These are phyloP conservation scores for Leptinotarsa haldemani DNA, from an alignment of 2,888 invertebrate genomes.

Conservation along the genomic window DNA sequence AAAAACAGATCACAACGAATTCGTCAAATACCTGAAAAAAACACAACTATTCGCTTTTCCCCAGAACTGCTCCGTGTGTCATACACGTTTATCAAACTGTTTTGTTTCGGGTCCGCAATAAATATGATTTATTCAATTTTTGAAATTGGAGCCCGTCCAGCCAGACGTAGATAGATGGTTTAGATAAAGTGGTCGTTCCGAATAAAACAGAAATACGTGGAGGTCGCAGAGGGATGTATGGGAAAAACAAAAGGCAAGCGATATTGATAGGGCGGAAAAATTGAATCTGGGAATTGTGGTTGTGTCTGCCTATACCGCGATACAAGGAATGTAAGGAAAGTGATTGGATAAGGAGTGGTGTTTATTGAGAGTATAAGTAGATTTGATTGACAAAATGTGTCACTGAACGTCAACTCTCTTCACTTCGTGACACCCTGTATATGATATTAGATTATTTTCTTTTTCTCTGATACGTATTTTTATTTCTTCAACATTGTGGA, in stretches of 20 bases:
- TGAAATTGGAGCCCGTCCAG: conserved; percentile 56
- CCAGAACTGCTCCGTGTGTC: background rate
- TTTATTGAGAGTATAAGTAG: background rate
- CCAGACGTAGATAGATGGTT: conserved; percentile 59
- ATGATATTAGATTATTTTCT: no score
- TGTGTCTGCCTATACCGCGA: background rate
- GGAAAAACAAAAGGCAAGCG: conserved; percentile 24
- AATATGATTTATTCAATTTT: conserved; percentile 63
- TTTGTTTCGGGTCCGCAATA: conserved; percentile 35
- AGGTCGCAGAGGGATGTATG: conserved; percentile 33
- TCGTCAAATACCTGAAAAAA: background rate
- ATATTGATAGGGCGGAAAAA: conserved; percentile 5
- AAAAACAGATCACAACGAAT: background rate
- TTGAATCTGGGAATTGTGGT: background rate
- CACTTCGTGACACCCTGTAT: no score
- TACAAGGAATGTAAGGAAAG: background rate
- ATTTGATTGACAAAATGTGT: no score
- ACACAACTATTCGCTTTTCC: background rate
- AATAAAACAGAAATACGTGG: conserved; percentile 39
- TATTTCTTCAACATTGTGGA: no score
- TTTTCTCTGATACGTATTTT: no score
- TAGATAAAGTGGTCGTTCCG: conserved; percentile 58
- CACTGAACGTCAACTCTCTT: no score
- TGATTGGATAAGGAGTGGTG: background rate
- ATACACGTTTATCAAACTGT: conserved; percentile 17